Evolutionary conservation across 2,888 invertebrate species (phyloP).

Genomic region (Panzeria rudis): DNA sequence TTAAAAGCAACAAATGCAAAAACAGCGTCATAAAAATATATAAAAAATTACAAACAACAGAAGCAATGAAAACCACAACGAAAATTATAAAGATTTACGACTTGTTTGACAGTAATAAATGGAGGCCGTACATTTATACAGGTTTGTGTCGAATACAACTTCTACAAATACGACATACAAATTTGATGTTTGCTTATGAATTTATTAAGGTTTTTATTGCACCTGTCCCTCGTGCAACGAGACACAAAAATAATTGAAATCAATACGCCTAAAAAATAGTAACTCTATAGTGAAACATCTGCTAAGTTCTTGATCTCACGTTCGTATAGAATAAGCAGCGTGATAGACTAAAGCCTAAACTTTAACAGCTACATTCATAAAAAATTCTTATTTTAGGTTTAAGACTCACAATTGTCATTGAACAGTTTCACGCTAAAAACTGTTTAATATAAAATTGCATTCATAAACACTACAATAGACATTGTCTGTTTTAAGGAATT

Average conservation of each 20-base stretch:
- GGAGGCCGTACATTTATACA: constrained; percentile 25
- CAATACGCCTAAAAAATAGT: not conserved
- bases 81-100: constrained; percentile 67
- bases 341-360: too few species aligned
- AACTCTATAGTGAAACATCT: too few species aligned
- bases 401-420: too few species aligned
- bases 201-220: not conserved
- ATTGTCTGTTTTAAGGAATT: too few species aligned
- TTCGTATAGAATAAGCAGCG: too few species aligned
- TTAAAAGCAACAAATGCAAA: constrained; percentile 16
- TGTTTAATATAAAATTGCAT: too few species aligned
- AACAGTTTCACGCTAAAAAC: too few species aligned
- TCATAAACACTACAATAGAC: too few species aligned
- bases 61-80: constrained; percentile 20
- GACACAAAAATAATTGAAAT: not conserved
- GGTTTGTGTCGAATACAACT: constrained; percentile 35
- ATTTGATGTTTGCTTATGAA: constrained; percentile 28
- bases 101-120: constrained; percentile 57
- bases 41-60: constrained; percentile 41
- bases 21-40: constrained; percentile 20
- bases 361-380: too few species aligned
- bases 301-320: too few species aligned
- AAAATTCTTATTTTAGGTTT: too few species aligned
- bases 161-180: not conserved
- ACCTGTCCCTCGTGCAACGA: not conserved